Conservation (phyloP, 2,888 invertebrate genomes). For the Seira sanloemensis region DNA sequence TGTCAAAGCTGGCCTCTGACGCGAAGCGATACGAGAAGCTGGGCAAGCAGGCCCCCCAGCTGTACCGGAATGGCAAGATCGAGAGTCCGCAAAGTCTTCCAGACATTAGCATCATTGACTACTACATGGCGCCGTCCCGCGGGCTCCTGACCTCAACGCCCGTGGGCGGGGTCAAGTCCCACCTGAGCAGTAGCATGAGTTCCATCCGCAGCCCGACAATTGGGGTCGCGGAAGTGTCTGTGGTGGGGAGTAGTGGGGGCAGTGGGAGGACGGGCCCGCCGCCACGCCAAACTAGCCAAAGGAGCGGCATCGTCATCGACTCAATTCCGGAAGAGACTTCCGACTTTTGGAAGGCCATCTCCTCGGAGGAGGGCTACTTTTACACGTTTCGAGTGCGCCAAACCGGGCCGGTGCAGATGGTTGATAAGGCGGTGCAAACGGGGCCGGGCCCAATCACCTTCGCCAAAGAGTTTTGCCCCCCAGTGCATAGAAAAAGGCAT, state of each 20-base stretch:
- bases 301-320: slow-evolving; percentile 63
- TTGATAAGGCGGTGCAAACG: slow-evolving; percentile 72
- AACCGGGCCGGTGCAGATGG: slow-evolving; percentile 73
- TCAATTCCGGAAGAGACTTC: slow-evolving; percentile 69
- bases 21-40: slow-evolving; percentile 25
- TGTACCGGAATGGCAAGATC: slow-evolving; percentile 53
- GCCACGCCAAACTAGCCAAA: slow-evolving; percentile 22
- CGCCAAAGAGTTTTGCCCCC: slow-evolving; percentile 60
- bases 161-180: slow-evolving; percentile 42
- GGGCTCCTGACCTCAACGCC: slow-evolving; percentile 66
- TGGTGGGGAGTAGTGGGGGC: slow-evolving; percentile 20
- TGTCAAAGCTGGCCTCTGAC: slow-evolving; percentile 39
- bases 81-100: slow-evolving; percentile 66
- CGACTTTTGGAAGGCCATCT: slow-evolving; percentile 69
- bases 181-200: slow-evolving; percentile 57
- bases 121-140: slow-evolving; percentile 58
- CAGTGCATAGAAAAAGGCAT: slow-evolving; percentile 46
- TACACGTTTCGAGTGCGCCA: slow-evolving; percentile 73
- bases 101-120: slow-evolving; percentile 62
- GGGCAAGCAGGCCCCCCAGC: not conserved
- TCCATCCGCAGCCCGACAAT: slow-evolving; percentile 47
- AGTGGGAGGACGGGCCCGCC: not conserved
- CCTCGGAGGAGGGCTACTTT: slow-evolving; percentile 71
- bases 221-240: slow-evolving; percentile 58
- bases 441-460: slow-evolving; percentile 63